phyloP scores from a whole-genome alignment of 2,888 invertebrate species.

The Pasiphila rectangulata region DNA sequence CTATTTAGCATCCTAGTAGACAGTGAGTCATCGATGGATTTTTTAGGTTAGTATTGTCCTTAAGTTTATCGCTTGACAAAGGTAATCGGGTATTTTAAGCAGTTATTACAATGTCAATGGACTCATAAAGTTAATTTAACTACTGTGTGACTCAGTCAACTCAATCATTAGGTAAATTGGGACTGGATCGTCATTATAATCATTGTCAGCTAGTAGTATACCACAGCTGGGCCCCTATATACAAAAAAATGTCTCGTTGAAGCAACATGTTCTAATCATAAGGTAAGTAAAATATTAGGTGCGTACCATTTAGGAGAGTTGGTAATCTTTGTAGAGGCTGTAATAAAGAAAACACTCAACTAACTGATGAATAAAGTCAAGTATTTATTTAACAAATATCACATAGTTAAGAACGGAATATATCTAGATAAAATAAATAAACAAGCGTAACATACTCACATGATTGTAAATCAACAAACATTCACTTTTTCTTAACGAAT shows the following conservation, averaged over 20 bases:
- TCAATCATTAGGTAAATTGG: too few relatives aligned
- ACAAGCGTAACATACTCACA: neutral
- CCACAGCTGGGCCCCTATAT: too few relatives aligned
- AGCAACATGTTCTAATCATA: too few relatives aligned
- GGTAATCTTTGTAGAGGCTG: too few relatives aligned
- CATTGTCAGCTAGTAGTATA: too few relatives aligned
- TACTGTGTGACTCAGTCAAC: too few relatives aligned
- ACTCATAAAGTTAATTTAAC: constrained; percentile 9
- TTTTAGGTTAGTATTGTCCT: constrained; percentile 9
- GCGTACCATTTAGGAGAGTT: too few relatives aligned
- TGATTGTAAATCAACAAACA: neutral
- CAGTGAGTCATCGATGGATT: constrained; percentile 18
- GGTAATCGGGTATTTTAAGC: constrained; percentile 8
- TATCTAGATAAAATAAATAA: too few relatives aligned
- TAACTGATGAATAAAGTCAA: neutral
- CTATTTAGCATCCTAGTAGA: constrained; percentile 26
- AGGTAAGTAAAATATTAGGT: too few relatives aligned
- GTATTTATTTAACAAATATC: neutral
- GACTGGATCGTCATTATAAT: neutral
- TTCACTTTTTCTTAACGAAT: too few relatives aligned
- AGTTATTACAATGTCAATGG: constrained; percentile 11
- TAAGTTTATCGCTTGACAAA: neutral
- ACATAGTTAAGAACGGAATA: too few relatives aligned
- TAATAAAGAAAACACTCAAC: neutral
- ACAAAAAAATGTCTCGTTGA: too few relatives aligned